Percentiles rank a stretch among this genome's conserved stretches.
phyloP scores from a whole-genome alignment of 2,113 vertebrate genomes.

The Carassius carassius region DNA sequence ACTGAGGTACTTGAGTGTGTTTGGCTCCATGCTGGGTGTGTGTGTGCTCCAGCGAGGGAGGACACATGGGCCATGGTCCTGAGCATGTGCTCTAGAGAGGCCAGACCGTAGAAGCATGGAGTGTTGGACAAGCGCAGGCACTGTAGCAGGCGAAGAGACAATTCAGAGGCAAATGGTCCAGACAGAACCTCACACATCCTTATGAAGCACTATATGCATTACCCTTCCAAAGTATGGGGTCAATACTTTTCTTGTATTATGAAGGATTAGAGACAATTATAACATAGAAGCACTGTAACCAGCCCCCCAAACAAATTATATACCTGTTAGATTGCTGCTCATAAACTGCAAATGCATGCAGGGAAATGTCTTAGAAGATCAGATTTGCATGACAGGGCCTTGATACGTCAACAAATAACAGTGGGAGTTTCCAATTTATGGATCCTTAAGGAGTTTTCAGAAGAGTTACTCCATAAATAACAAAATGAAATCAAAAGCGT shows the following conservation, averaged over 20 bases:
- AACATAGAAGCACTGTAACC: not conserved
- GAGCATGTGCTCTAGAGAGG: conserved; percentile 88
- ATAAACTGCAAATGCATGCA: conserved; percentile 1
- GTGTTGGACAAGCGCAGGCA: conserved; percentile 88
- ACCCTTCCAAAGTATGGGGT: too few relatives aligned
- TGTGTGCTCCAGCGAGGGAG: conserved; percentile 86
- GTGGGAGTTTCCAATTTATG: conserved; percentile 5
- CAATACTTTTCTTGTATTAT: not conserved
- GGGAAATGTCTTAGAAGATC: not conserved
- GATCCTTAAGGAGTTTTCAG: not conserved
- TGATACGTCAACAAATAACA: conserved; percentile 9
- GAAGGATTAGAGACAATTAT: too few relatives aligned
- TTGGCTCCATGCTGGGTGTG: conserved; percentile 74
- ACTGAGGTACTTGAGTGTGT: conserved; percentile 83
- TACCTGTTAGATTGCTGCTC: not conserved
- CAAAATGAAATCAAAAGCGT: conserved; percentile 31
- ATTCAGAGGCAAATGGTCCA: conserved; percentile 82
- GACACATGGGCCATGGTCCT: conserved; percentile 87
- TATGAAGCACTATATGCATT: not conserved
- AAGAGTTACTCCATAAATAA: conserved; percentile 20
- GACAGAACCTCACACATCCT: conserved; percentile 84
- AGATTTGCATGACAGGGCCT: conserved; percentile 24
- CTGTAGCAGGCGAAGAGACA: conserved; percentile 86
- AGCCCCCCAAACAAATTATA: not conserved
- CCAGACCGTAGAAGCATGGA: conserved; percentile 92